These are phyloP conservation scores for Heliconius eleuchia DNA, from an alignment of 1,140 invertebrate species.

Conservation along the genomic window DNA sequence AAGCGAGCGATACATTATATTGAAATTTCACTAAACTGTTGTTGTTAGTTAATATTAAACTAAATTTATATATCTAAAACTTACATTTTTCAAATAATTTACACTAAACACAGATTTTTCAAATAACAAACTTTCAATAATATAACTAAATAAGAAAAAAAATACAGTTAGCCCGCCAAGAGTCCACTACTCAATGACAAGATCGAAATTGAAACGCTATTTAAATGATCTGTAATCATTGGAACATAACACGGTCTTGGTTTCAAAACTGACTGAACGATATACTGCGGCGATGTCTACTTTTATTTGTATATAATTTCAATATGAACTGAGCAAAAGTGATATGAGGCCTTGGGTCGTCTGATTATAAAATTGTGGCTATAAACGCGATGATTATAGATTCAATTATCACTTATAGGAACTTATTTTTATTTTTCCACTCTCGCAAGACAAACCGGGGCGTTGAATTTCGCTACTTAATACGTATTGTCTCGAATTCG, in stretches of 20 bases:
- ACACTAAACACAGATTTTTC: not conserved
- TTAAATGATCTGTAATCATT: slow-evolving; percentile 63
- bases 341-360: too few relatives aligned
- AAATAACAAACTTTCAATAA: not conserved
- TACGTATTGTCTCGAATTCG: too few relatives aligned
- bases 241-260: slow-evolving; percentile 48
- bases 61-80: not conserved
- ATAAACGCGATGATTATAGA: too few relatives aligned
- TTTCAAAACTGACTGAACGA: slow-evolving; percentile 44
- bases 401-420: too few relatives aligned
- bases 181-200: slow-evolving; percentile 57
- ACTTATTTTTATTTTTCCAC: too few relatives aligned
- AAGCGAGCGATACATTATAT: not conserved
- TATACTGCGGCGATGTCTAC: slow-evolving; percentile 22
- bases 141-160: not conserved
- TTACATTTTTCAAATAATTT: not conserved
- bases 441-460: too few relatives aligned
- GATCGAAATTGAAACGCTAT: slow-evolving; percentile 52
- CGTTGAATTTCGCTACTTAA: too few relatives aligned
- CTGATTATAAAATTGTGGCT: too few relatives aligned
- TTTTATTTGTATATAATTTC: slow-evolving; percentile 28
- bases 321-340: too few relatives aligned
- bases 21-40: not conserved
- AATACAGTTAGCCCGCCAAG: slow-evolving; percentile 20
- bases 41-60: not conserved